phyloP scores from a whole-genome alignment of 2,113 vertebrate genomes.

The Numida meleagris region DNA sequence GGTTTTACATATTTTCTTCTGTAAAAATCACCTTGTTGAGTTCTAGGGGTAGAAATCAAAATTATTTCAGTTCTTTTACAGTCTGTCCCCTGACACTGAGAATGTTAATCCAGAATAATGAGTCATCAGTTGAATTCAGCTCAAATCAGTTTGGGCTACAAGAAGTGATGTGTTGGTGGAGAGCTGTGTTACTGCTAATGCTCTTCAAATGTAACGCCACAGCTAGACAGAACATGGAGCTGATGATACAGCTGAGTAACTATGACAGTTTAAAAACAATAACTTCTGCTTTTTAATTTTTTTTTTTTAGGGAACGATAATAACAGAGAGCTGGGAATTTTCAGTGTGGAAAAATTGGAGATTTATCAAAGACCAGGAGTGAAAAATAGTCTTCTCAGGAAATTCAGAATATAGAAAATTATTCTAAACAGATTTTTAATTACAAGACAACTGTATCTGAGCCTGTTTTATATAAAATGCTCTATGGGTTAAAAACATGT shows the following conservation, averaged over 20 bases:
- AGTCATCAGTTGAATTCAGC: neutral
- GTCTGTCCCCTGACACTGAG: neutral
- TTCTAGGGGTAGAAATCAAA: neutral
- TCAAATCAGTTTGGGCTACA: slow-evolving; percentile 18
- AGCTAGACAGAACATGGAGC: neutral
- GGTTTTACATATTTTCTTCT: neutral
- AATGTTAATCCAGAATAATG: neutral
- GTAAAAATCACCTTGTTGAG: neutral
- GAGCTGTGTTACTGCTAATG: neutral
- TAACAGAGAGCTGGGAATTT: neutral
- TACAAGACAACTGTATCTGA: neutral
- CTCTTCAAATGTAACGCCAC: neutral
- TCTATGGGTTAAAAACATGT: neutral
- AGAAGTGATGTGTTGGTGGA: neutral
- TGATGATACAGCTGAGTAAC: neutral
- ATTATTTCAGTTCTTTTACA: neutral
- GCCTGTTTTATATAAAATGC: neutral
- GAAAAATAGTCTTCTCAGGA: neutral
- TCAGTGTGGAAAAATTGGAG: neutral
- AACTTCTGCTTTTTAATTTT: neutral
- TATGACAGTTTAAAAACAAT: neutral
- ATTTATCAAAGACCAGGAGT: neutral
- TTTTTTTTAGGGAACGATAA: neutral
- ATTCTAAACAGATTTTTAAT: neutral
- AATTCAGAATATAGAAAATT: neutral